Percentiles rank a stretch among this genome's conserved stretches.
Evolutionary conservation across 2,888 invertebrate genomes (phyloP).

Genomic region (Andrena haemorrhoa): DNA sequence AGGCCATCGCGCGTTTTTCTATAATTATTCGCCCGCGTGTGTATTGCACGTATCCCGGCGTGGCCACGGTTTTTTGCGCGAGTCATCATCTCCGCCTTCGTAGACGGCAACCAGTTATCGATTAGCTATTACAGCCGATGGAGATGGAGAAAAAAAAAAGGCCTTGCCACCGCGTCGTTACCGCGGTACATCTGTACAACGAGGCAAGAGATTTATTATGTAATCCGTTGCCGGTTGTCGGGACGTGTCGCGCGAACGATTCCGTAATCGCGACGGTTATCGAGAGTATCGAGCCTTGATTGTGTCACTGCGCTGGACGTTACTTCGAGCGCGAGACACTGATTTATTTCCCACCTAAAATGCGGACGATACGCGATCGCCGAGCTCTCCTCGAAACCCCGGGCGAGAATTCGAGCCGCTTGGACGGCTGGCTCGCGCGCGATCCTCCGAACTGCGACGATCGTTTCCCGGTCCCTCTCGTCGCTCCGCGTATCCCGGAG

Average conservation of each 20-base stretch:
- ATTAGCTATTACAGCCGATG: constrained; percentile 50
- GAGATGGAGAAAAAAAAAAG: constrained; percentile 24
- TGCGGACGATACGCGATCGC: background rate
- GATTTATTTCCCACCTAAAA: constrained; percentile 4
- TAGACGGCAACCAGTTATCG: constrained; percentile 42
- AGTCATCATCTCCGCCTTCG: constrained; percentile 8
- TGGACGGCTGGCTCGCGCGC: background rate
- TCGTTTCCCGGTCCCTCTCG: too few species aligned
- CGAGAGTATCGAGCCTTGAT: constrained; percentile 44
- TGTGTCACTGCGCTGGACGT: constrained; percentile 43
- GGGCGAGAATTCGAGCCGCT: background rate
- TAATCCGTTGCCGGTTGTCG: constrained; percentile 36
- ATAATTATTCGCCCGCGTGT: constrained; percentile 15
- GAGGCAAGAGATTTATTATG: constrained; percentile 48
- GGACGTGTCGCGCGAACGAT: constrained; percentile 24
- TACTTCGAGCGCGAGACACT: constrained; percentile 16
- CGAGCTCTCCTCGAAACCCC: background rate
- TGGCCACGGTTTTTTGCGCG: background rate
- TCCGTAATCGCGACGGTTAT: constrained; percentile 49
- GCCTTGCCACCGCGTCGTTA: constrained; percentile 33
- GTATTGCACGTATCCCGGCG: background rate
- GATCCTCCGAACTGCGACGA: background rate
- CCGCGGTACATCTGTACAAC: constrained; percentile 31
- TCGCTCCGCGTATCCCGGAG: background rate
- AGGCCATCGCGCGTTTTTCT: constrained; percentile 29